phyloP scores from a whole-genome alignment of 2,888 invertebrate species.

The Amphipyra tragopoginis region DNA sequence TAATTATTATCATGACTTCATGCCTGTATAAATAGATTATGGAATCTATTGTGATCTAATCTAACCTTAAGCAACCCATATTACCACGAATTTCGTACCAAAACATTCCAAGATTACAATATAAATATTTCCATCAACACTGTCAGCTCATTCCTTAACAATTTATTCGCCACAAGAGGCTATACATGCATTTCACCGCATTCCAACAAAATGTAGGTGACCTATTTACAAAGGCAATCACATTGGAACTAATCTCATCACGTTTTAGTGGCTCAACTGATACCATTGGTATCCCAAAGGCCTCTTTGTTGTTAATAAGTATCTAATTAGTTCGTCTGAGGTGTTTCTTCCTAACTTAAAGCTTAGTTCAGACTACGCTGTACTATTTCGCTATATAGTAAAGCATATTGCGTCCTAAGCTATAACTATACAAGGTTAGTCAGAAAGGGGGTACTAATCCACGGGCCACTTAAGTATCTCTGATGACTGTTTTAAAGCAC shows the following conservation, averaged over 20 bases:
- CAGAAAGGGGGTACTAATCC: no score
- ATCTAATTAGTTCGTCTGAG: conserved; percentile 46
- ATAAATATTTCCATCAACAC: background rate
- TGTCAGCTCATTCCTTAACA: conserved; percentile 12
- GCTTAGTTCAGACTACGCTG: no score
- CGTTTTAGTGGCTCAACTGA: conserved; percentile 38
- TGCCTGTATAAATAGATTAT: no score
- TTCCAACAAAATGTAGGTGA: conserved; percentile 47
- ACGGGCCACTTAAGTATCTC: no score
- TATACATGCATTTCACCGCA: conserved; percentile 37
- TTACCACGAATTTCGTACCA: no score
- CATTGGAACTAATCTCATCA: conserved; percentile 50
- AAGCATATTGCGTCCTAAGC: no score
- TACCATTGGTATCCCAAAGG: conserved; percentile 29
- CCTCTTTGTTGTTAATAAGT: conserved; percentile 48
- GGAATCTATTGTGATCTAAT: no score
- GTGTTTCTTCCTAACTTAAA: conserved; percentile 50
- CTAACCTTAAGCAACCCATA: no score
- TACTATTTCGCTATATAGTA: no score
- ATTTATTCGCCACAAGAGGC: conserved; percentile 24
- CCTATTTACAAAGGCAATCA: conserved; percentile 46
- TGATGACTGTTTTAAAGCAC: no score
- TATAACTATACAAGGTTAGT: no score
- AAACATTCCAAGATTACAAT: background rate
- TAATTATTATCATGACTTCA: no score